Percentiles rank a stretch among this genome's conserved stretches.
Conservation (phyloP, 2,113 vertebrate genomes). For the Trogon melanurus region DNA sequence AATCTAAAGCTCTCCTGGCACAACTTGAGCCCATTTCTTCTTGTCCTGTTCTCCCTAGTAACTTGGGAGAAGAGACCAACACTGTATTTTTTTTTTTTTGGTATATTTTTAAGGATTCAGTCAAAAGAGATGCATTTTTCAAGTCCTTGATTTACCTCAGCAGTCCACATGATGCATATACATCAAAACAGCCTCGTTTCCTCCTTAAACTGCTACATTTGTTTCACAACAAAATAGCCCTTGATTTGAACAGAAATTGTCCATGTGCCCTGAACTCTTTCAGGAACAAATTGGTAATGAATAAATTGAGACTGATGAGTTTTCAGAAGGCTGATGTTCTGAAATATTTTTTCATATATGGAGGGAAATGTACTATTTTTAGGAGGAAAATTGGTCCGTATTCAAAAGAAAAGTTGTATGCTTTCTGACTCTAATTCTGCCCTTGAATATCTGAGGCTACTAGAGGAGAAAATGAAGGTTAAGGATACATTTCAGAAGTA, state of each 20-base stretch:
- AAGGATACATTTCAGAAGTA: not conserved
- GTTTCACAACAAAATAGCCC: not conserved
- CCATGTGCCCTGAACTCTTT: not conserved
- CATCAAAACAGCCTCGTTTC: not conserved
- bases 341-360: not conserved
- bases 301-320: not conserved
- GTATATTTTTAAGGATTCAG: not conserved
- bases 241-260: not conserved
- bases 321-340: not conserved
- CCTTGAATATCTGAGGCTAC: not conserved
- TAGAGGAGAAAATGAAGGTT: not conserved
- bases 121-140: not conserved
- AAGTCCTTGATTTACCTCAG: not conserved
- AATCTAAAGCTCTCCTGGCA: no score
- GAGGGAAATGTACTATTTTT: not conserved
- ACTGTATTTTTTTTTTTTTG: no score
- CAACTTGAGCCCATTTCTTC: no score
- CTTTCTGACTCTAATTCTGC: not conserved
- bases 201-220: not conserved
- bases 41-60: no score
- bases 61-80: no score
- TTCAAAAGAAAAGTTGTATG: not conserved
- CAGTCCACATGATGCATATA: not conserved
- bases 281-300: not conserved
- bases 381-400: not conserved